These are phyloP conservation scores for Lagopus leucura DNA, from an alignment of 2,113 vertebrate genomes.

Conservation along the genomic window DNA sequence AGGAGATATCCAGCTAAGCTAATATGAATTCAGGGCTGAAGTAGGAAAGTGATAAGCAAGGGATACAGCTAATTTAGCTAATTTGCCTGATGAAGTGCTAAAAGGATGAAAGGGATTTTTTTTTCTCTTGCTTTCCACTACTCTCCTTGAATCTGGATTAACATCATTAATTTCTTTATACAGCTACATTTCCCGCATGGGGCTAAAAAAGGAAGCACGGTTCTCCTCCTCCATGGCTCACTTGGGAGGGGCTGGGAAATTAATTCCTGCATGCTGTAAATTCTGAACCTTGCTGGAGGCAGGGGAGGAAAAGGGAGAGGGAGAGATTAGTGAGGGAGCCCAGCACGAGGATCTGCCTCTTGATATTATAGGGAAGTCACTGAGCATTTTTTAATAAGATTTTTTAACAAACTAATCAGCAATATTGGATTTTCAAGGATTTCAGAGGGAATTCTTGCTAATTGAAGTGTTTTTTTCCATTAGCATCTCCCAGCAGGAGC, in stretches of 20 bases:
- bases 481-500: constrained; percentile 58
- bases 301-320: neutral
- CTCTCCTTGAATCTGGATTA: constrained; percentile 43
- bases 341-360: constrained; percentile 35
- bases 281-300: constrained; percentile 30
- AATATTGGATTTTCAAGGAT: constrained; percentile 70
- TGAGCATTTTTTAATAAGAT: constrained; percentile 58
- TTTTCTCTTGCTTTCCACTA: neutral
- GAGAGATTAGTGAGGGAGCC: neutral
- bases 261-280: constrained; percentile 36
- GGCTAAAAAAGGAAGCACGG: neutral
- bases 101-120: neutral
- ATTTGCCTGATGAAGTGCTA: constrained; percentile 7
- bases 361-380: constrained; percentile 43
- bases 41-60: neutral
- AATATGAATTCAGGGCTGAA: neutral
- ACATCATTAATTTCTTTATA: constrained; percentile 31
- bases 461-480: constrained; percentile 58
- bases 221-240: neutral
- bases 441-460: constrained; percentile 70
- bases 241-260: constrained; percentile 23
- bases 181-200: neutral
- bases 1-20: neutral
- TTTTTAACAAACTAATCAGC: constrained; percentile 66
- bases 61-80: neutral